Evolutionary conservation across 2,797 vertebrate species (phyloP).

Genomic region (Hydrolagus colliei): DNA sequence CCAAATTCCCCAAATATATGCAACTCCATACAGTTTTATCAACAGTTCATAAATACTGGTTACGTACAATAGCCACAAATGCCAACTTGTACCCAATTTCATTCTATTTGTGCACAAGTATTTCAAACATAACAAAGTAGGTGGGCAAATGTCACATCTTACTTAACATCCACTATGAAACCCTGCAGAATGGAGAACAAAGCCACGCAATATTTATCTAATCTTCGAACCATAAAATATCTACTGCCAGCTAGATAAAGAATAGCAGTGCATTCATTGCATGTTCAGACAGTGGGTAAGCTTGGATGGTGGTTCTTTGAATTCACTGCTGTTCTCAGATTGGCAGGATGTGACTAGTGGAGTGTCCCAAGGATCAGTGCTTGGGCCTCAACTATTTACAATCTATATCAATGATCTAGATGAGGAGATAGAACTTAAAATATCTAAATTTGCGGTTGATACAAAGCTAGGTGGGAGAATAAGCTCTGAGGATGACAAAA

Average conservation of each 20-base stretch:
- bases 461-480: no score
- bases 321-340: no score
- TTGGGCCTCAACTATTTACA: no score
- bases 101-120: not conserved
- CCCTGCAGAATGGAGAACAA: not conserved
- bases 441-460: not conserved
- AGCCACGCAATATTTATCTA: not conserved
- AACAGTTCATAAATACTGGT: not conserved
- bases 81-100: not conserved
- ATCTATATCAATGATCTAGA: no score
- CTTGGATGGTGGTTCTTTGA: not conserved
- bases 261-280: not conserved
- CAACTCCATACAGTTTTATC: not conserved
- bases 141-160: no score
- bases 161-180: not conserved
- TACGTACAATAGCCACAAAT: not conserved
- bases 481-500: no score
- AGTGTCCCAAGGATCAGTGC: no score
- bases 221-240: not conserved
- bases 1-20: no score
- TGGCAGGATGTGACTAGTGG: no score
- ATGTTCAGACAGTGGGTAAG: not conserved
- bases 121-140: not conserved
- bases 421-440: no score
- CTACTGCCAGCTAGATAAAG: not conserved